A percentile compares a stretch with the other conserved stretches of the same genome.
These are phyloP conservation scores for Peromyscus aztecus DNA, from an alignment of 2,797 vertebrate species.

Conservation along the genomic window DNA sequence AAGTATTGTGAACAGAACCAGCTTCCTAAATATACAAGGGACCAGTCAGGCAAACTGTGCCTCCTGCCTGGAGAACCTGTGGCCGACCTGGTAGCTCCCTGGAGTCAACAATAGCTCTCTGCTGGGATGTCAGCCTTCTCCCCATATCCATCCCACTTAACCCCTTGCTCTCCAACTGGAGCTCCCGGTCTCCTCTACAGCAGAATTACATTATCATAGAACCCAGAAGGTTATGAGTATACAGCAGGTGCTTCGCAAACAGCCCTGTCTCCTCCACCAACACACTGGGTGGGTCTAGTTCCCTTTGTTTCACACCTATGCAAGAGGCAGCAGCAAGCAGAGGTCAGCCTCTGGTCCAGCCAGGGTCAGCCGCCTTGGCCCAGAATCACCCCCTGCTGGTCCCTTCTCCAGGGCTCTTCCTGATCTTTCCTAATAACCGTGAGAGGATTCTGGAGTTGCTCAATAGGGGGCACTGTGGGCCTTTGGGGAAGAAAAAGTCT, in stretches of 20 bases:
- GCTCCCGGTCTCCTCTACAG: neutral
- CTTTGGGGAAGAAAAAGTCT: neutral
- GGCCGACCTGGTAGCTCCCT: neutral
- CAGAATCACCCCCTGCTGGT: neutral
- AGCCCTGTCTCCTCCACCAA: fast-evolving
- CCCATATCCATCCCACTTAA: neutral
- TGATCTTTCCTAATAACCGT: neutral
- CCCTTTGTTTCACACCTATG: neutral
- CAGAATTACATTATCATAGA: neutral
- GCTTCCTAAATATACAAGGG: neutral
- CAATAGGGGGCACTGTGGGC: neutral
- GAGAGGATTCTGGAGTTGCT: neutral
- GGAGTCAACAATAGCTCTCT: neutral
- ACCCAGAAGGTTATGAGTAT: neutral
- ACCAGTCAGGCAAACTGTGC: neutral
- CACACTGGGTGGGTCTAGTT: neutral
- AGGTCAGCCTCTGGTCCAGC: neutral
- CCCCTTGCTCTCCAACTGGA: neutral
- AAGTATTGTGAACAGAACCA: neutral
- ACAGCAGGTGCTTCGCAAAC: constrained; percentile 4
- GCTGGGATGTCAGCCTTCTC: neutral
- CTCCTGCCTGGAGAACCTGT: neutral
- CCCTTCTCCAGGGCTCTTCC: neutral
- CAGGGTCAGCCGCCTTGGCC: neutral
- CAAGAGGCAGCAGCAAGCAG: fast-evolving